Evolutionary conservation across 2,797 vertebrate genomes (phyloP), one percentile per base, ranked within the genome.

Genomic region (Scolopax rusticola): DNA sequence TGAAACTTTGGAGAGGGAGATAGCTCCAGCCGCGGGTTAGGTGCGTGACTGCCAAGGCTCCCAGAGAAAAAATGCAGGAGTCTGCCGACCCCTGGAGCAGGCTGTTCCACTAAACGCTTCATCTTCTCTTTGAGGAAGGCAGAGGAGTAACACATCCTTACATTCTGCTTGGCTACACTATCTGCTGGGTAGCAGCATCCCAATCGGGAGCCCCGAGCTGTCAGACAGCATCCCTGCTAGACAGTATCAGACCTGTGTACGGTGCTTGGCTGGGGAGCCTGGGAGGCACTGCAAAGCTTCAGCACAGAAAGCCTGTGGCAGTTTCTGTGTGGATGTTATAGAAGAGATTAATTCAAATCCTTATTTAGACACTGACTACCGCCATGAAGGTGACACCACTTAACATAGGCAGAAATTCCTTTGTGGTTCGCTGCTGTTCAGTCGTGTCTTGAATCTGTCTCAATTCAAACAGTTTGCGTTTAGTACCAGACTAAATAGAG

Each of bases 1-100:
- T 77, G 86, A 97, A 98, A 98, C 95, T 97, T 97, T 7, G 3
- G 65, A 78, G 59, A 50, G 47, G 90, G 38, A 84, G 74, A 82
- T 12, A 50, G 67, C 81, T 84, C 73, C 33, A 45, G 71, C 54
- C 3, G 3, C 57, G 71, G 6, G 1, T 68, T 59, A 41, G 81
- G 53, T 74, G 41, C 51, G 77, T 88, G 23, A 9, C 87, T 75
- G 67, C 81, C 63, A 63, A 32, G 47, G 82, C 84, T 95, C 81
- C 84, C 33, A 9, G 87, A 80, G 93, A 88, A 89, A 43, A 41
- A 30, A 87, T 15, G 71, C 71, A 30, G 67, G 79, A 88, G 38
- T 38, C 68, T 54, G 51, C 30, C 7, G 7, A 57, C 36, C 87
- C 82, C 82, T 67, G 56, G 84, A 91, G 69, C 85, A 40, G 69